Conservation (phyloP, 2,888 invertebrate genomes). For the Ecliptopera silaceata region DNA sequence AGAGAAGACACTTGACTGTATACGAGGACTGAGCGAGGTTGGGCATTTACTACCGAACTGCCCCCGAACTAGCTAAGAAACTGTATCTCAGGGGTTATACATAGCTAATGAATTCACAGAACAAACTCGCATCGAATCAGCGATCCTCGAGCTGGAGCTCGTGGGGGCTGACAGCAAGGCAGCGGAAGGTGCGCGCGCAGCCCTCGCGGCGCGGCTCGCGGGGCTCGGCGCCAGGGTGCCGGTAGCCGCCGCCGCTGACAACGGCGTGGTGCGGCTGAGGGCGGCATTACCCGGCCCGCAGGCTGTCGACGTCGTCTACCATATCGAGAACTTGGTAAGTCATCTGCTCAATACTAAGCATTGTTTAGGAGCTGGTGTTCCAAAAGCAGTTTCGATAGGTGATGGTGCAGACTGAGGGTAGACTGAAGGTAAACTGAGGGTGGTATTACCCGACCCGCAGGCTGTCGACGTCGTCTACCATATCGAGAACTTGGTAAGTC, state of each 20-base stretch:
- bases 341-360: no score
- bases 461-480: constrained; percentile 91
- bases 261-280: constrained; percentile 75
- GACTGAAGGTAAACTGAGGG: no score
- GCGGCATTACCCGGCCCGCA: constrained; percentile 87
- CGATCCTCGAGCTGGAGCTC: constrained; percentile 89
- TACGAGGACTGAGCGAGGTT: no score
- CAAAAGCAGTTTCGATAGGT: no score
- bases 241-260: constrained; percentile 66
- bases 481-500: constrained; percentile 88
- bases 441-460: constrained; percentile 86
- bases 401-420: no score
- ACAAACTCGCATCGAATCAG: constrained; percentile 88
- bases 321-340: constrained; percentile 89
- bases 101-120: constrained; percentile 70
- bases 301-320: constrained; percentile 91
- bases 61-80: no score
- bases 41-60: no score
- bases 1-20: no score
- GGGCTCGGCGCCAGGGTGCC: constrained; percentile 64
- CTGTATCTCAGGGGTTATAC: no score
- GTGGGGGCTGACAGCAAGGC: constrained; percentile 82
- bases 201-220: constrained; percentile 57
- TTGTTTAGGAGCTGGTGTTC: no score
- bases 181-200: constrained; percentile 77